Evolutionary conservation across 1,140 invertebrate genomes (phyloP).

Genomic region (Drosophila cardini): DNA sequence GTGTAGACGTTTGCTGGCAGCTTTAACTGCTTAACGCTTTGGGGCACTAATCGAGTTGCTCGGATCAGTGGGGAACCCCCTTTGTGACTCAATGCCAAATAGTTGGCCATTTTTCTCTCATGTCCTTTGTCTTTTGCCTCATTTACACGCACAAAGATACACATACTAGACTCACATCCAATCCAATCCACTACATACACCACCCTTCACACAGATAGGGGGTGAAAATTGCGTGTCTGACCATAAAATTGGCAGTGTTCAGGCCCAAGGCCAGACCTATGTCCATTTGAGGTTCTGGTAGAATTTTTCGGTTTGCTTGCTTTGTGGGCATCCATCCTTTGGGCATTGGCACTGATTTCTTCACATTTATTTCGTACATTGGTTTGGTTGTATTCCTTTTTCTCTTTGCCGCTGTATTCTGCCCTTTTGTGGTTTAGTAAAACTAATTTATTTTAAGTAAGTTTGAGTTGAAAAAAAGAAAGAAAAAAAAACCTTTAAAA

Average conservation of each 20-base stretch:
- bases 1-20: slow-evolving; percentile 23
- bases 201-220: slow-evolving; percentile 47
- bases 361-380: slow-evolving; percentile 73
- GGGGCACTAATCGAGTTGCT: slow-evolving; percentile 73
- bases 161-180: slow-evolving; percentile 6
- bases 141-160: slow-evolving; percentile 64
- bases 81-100: slow-evolving; percentile 75
- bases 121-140: slow-evolving; percentile 60
- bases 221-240: slow-evolving; percentile 76
- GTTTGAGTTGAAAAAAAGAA: slow-evolving; percentile 54
- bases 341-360: slow-evolving; percentile 79
- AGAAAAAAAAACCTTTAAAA: slow-evolving; percentile 22
- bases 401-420: neutral
- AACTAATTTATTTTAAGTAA: slow-evolving; percentile 80
- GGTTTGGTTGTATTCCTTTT: slow-evolving; percentile 53
- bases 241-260: slow-evolving; percentile 70
- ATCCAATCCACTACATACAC: slow-evolving; percentile 5
- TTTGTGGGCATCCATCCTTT: slow-evolving; percentile 68
- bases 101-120: slow-evolving; percentile 72
- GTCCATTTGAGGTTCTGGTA: slow-evolving; percentile 55
- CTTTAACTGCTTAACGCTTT: slow-evolving; percentile 71
- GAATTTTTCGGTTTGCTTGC: slow-evolving; percentile 17
- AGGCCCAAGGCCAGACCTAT: slow-evolving; percentile 62
- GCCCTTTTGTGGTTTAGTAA: slow-evolving; percentile 68
- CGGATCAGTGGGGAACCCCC: slow-evolving; percentile 37